phyloP scores from a whole-genome alignment of 2,113 vertebrate genomes.

The Sitta europaea region DNA sequence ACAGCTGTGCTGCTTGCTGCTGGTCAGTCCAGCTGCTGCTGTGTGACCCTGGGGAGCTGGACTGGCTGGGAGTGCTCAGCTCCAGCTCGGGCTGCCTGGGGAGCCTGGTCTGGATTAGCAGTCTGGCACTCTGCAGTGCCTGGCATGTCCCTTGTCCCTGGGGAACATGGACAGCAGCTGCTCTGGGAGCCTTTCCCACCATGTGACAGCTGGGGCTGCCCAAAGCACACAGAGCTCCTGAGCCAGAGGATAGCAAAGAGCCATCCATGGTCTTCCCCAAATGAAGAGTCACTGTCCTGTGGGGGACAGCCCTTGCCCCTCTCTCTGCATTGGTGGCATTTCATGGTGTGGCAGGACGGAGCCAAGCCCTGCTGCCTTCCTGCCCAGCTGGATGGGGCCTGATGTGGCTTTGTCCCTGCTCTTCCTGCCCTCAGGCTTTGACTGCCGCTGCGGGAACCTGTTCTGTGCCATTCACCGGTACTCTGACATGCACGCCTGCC shows the following conservation, averaged over 20 bases:
- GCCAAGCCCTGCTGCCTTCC: neutral
- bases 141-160: neutral
- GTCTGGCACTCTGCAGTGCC: neutral
- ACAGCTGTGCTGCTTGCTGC: neutral
- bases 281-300: neutral
- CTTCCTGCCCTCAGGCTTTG: constrained; percentile 75
- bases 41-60: neutral
- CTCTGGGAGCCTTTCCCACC: neutral
- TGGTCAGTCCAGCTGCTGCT: neutral
- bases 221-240: neutral
- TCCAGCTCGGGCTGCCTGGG: neutral
- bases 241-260: neutral
- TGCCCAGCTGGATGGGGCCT: neutral
- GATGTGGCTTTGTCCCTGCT: neutral
- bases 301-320: neutral
- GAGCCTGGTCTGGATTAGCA: neutral
- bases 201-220: constrained; percentile 17
- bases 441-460: constrained; percentile 89
- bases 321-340: neutral
- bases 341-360: neutral
- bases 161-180: neutral
- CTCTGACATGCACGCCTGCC: constrained; percentile 88
- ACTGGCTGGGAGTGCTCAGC: neutral
- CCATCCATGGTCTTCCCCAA: neutral
- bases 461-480: constrained; percentile 90